Conservation (phyloP, 1,140 invertebrate species). For the Hyphantria cunea region DNA sequence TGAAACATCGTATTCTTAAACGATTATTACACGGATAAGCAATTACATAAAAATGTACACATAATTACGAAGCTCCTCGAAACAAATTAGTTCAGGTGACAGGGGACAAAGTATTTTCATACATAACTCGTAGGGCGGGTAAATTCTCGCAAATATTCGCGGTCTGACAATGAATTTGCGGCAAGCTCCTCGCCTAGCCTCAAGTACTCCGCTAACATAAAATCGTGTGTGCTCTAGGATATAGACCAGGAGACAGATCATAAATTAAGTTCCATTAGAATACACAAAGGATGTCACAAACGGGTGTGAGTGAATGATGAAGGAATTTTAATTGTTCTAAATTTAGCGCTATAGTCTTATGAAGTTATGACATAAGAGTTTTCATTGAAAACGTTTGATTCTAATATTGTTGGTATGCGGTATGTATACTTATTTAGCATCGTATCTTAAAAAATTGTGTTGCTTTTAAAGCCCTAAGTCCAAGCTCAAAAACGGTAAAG, state of each 20-base stretch:
- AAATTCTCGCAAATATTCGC: constrained; percentile 17
- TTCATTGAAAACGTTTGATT: neutral
- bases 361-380: neutral
- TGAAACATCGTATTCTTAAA: no score
- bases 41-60: neutral
- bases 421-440: no score
- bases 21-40: no score
- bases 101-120: constrained; percentile 6
- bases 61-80: constrained; percentile 13
- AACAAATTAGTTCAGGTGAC: constrained; percentile 20
- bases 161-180: constrained; percentile 13
- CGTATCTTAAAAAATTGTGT: no score
- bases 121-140: neutral
- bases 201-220: constrained; percentile 16
- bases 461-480: no score
- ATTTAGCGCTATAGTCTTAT: neutral
- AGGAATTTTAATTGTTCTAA: constrained; percentile 4
- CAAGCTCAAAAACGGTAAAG: no score
- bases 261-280: constrained; percentile 21
- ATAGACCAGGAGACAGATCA: constrained; percentile 26
- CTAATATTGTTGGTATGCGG: neutral
- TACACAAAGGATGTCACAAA: constrained; percentile 1
- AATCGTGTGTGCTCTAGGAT: constrained; percentile 19
- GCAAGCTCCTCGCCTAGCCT: constrained; percentile 17
- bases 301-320: constrained; percentile 6